These are phyloP conservation scores for Zaprionus obscuricornis DNA, from an alignment of 2,888 invertebrate genomes.

Conservation along the genomic window DNA sequence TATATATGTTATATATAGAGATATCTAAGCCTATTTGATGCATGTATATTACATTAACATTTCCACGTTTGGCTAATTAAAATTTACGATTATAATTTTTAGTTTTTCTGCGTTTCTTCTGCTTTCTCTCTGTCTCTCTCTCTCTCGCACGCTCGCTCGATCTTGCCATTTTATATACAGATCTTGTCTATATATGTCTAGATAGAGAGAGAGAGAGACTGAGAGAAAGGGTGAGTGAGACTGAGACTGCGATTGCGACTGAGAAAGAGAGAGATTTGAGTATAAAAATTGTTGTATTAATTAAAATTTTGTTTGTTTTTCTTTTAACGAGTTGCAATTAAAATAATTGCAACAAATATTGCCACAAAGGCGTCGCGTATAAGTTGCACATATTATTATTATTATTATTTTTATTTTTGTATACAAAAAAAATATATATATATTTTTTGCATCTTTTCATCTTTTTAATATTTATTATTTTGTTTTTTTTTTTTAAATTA, in stretches of 20 bases:
- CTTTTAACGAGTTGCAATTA: conserved; percentile 46
- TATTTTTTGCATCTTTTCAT: too few relatives aligned
- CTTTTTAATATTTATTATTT: too few relatives aligned
- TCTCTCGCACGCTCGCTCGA: background rate
- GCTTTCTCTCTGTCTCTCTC: background rate
- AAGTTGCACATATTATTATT: conserved; percentile 11
- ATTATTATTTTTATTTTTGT: conserved; percentile 10
- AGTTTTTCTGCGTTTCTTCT: too few relatives aligned
- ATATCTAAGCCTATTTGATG: too few relatives aligned
- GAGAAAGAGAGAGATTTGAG: too few relatives aligned
- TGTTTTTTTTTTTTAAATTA: too few relatives aligned
- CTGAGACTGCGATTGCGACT: too few relatives aligned
- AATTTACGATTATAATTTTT: conserved; percentile 11
- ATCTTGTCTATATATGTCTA: too few relatives aligned
- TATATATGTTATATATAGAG: too few relatives aligned
- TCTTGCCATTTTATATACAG: too few relatives aligned
- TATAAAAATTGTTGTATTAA: background rate
- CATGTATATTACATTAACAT: conserved; percentile 12
- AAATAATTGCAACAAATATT: conserved; percentile 66
- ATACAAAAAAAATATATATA: background rate
- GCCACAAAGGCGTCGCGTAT: background rate
- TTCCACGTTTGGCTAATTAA: conserved; percentile 12
- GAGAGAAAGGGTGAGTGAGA: too few relatives aligned
- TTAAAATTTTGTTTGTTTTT: background rate
- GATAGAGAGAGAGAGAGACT: too few relatives aligned